Evolutionary conservation across 2,113 vertebrate genomes (phyloP), one percentile per base, ranked within the genome.

Genomic region (Hippolais icterina): DNA sequence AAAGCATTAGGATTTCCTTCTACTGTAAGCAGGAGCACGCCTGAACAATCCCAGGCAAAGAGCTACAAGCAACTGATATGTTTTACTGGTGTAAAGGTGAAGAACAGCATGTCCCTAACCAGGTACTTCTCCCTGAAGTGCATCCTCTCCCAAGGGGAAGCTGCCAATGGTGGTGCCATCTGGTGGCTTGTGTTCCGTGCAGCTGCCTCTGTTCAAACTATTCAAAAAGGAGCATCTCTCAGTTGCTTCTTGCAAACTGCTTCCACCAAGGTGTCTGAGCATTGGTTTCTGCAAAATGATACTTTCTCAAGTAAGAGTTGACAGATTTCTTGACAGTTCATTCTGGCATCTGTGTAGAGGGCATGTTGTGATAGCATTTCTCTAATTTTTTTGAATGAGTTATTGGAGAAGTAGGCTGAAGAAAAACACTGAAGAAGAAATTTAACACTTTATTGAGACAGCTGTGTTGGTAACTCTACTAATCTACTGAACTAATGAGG

Each of bases 131-230:
- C 39, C 7, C 24, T 21, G 15, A 49, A 37, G 4, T 1, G 3
- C 0, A 29, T 2, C n/a, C 15, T 10, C 9, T 15, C 46, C 3
- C 2, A 10, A 22, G 9, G 16, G 39, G 25, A 24, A 33, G 3
- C 4, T 72, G 70, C 17, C 84, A 52, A 3, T 28, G 6, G 0
- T 69, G 79, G 66, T 95, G 94, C 78, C 78, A 74, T 50, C 95
- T 95, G 50, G 50, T 83, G 94, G 66, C 12, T 83, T 0, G 0
- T 53, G 2, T 25, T 89, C 54, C 49, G 5, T 11, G 35, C 42
- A 57, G 25, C 46, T 46, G 41, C 31, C 56, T 68, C 27, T 10
- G 7, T 7, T 82, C 28, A 53, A 74, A 37, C 23, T 1, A 20
- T 33, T 74, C 12, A 37, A 37, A 86, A 60, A 10, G 0, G 2